Evolutionary conservation across 2,888 invertebrate species (phyloP), one percentile per base, ranked within the genome.

Genomic region (Limenitis arthemis): DNA sequence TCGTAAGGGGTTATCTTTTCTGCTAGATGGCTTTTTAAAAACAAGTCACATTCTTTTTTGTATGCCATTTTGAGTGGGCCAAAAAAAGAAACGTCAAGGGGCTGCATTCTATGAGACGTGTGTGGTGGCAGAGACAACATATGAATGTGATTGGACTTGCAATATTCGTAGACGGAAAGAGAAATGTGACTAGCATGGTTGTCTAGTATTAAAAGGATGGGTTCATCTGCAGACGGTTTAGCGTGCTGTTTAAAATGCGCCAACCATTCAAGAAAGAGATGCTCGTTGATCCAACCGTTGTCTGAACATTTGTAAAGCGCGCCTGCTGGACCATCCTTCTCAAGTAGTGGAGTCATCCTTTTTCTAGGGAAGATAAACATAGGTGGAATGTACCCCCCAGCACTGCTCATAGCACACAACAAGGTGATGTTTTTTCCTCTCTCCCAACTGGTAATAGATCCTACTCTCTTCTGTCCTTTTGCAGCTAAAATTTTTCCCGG

Each of bases 361-460:
- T 79, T 71, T 29, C 77, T 50, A 0, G 77, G 77, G 52, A 72
- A 84, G 44, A 84, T 79, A 61, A 82, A 79, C 77, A 84, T 77
- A 3, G 79, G 81, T 6, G 80, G 79, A 31, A 83, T 64, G 58
- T 61, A 80, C 7, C 9, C 53, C 46, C 8, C 79, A 73, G 41
- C 73, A 63, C 58, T 72, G 62, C 66, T 80, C 67, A 79, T 72
- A 11, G 73, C 65, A 65, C 74, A 79, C 44, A 78, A 42, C n/a
- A 78, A 51, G 4, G 80, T 82, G 4, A 79, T 71, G 40, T 71
- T 66, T 48, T 66, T 67, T 42, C 75, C 77, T 61, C 72, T 64
- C 56, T 77, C 76, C 60, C 73, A 64, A 56, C 72, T 76, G 32
- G 77, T 77, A 4, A 75, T 64, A 1, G 70, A 68, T 11, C 80